These are phyloP conservation scores for Myotis planiceps DNA, from an alignment of 2,797 vertebrate genomes.

Conservation along the genomic window DNA sequence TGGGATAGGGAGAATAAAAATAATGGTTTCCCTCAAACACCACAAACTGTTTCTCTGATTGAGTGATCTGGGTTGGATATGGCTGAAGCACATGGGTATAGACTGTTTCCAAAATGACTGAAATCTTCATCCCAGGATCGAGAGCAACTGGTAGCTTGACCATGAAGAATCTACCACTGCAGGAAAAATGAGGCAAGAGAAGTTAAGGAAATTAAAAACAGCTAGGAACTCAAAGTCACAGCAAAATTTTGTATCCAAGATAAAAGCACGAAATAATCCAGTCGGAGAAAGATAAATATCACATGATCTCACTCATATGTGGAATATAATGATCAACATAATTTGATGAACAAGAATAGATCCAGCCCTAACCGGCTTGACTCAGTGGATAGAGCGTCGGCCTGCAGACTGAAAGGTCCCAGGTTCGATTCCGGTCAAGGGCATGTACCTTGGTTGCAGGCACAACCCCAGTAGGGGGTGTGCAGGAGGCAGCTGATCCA, in stretches of 20 bases:
- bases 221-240: not conserved
- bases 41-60: constrained; percentile 97
- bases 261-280: not conserved
- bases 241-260: not conserved
- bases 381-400: no score
- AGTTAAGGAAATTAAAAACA: not conserved
- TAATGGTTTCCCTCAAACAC: constrained; percentile 99
- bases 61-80: constrained; percentile 96
- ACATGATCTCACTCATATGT: no score
- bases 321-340: no score
- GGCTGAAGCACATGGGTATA: constrained; percentile 95
- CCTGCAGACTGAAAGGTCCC: no score
- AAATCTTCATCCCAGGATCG: constrained; percentile 91
- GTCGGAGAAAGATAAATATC: no score
- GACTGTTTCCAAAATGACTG: constrained; percentile 93
- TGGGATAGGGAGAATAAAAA: constrained; percentile 95
- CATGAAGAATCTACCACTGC: constrained; percentile 94
- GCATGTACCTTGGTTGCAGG: no score
- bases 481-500: no score
- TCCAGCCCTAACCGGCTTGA: no score
- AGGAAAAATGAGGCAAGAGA: constrained; percentile 1
- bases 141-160: constrained; percentile 92
- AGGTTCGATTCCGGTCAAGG: no score
- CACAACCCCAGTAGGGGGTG: no score
- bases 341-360: no score